Base-by-base conservation (phyloP, 2,888 invertebrate species). In the Tromatobia lineatoria region DNA sequence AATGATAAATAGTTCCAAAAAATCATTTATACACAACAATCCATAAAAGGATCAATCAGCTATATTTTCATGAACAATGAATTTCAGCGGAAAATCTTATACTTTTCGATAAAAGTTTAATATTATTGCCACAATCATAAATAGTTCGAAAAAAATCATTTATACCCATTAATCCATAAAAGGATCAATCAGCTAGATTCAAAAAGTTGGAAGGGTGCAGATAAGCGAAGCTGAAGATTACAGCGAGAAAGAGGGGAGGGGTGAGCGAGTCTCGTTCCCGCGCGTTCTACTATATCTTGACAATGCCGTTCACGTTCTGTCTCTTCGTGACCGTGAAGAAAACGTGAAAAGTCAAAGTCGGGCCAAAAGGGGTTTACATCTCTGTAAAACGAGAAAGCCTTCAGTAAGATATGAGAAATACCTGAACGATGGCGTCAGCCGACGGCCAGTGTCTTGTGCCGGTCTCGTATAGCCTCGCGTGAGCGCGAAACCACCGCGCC, bases 351-450 rank as follows among this genome's bases (percentile, higher is more conserved):
- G 13, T 52, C 38, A 7, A 29, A 50, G 29, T n/a, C 11, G 15
- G 29, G 50, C 50, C 11, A 75, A 75, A 59, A n/a, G 23, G 64
- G 23, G 52, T 50, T 75, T 25, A 7, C n/a, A 38, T 25, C 54
- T 25, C 15, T 38, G 6, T 18, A 13, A 34, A 42, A n/a, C 42
- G 42, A 13, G 57, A 74, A 79, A 64, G 18, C 11, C n/a, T 70
- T 20, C 20, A 50, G 64, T 67, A 15, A 67, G 45, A 82, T 64
- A 80, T 57, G 71, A 61, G 75, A 86, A 87, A 85, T 88, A 89
- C 91, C 91, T 92, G 90, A 87, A 85, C 66, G 85, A 87, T 88
- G 86, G 77, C 84, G 86, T 88, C 81, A 88, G 85, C 73, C 77
- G 88, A 87, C 86, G 88, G 87, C 73, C 87, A 87, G 86, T 45